Base-by-base conservation (phyloP, 2,113 vertebrate genomes). In the Semicossyphus pulcher region DNA sequence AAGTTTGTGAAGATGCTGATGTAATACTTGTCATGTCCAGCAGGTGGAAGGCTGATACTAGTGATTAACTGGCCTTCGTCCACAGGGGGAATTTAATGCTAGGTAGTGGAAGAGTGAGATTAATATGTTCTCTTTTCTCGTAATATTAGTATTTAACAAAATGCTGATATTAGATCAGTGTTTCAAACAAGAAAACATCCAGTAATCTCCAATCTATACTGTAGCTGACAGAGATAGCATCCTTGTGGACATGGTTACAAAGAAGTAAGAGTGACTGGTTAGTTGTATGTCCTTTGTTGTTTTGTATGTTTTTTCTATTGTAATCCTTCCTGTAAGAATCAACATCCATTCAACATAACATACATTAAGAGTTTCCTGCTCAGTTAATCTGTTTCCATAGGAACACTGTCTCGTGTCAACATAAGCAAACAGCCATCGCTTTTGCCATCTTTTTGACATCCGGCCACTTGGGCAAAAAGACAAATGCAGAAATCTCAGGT, bases 21-120 rank as follows among this genome's bases (percentile, higher is more conserved):
- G 76, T 51, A 53, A 37, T 87, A 59, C 57, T 44, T 23, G 39
- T 21, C 18, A n/a, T 28, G 36, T 56, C 88, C 86, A 90, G 64
- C 62, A 90, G 86, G 69, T 51, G 88, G 88, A 4, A 76, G 67
- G 26, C 74, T 84, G 62, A 66, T 31, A 71, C 82, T 23, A 23
- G 15, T 34, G 45, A 74, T 48, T 32, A 41, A 47, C 67, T 42
- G 34, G 16, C 20, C 15, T 25, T 31, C 5, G 9, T 70, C 28
- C 29, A 41, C 20, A 21, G 6, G 11, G 4, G 26, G n/a, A 23
- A 21, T 4, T 26, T 10, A 10, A 25, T 47, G 44, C 26, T 42
- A n/a, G 15, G 3, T 23, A 1, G 47, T 16, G 10, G 4, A 25
- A 9, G 2, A 26, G 56, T 9, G 7, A 44, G 20, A 44, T 14